Base-by-base conservation (phyloP, 2,888 invertebrate species). In the Taenaris catops region DNA sequence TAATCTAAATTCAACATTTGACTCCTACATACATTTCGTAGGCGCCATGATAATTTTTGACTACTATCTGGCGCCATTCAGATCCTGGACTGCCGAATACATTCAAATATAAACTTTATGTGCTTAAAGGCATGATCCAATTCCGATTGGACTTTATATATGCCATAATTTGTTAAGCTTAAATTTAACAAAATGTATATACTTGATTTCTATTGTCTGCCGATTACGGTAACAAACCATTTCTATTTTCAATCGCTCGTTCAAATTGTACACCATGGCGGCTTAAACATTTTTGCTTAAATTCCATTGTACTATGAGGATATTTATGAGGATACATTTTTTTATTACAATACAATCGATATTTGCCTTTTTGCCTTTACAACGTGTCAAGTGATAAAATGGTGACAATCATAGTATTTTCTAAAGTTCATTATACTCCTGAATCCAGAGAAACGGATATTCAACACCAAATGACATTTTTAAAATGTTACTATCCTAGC, bases 141-240 rank as follows among this genome's bases (percentile, higher is more conserved):
- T 49, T 48, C 52, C 44, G 49, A 60, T 58, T 59, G 63, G 58
- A 16, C 10, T 1, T 32, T 9, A n/a, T 8, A 18, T 23, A 27
- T n/a, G 8, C 4, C 8, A 28, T 18, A 29, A 31, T 17, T 8
- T 31, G 16, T 17, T 14, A 18, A 11, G 8, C 10, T n/a, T 16
- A 23, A 12, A 39, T 14, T 21, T 39, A 25, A 31, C 21, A 31
- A 36, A 25, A 19, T 36, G 31, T 28, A 29, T 25, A 28, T 21
- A 39, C 33, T 34, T 34, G 34, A 39, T 39, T 21, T 34, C 63
- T 59, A 72, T 72, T 74, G 74, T 75, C 60, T 19, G 29, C 16
- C 29, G 20, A 20, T 25, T 37, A 29, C 25, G 35, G 40, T 41
- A 41, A 41, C 48, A 38, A 24, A 41, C 29, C 20, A 25, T 23